Conservation (phyloP, 2,888 invertebrate genomes). For the Dendrolimus pini region DNA sequence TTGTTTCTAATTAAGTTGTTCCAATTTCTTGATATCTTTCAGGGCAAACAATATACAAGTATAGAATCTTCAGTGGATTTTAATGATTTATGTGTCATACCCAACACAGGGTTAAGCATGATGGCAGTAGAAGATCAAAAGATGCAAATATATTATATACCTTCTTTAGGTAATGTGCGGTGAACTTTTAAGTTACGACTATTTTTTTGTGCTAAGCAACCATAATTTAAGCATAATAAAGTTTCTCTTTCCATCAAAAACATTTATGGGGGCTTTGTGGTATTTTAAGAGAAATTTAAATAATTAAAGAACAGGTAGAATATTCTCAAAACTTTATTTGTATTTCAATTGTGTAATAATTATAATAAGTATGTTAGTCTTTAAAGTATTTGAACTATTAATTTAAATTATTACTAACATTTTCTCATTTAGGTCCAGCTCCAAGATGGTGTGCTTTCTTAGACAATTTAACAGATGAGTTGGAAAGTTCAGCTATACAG, state of each 20-base stretch:
- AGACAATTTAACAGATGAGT: conserved; percentile 96
- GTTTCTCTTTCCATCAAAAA: too few relatives aligned
- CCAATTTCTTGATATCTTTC: conserved; percentile 19
- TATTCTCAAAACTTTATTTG: too few relatives aligned
- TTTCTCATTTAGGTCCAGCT: conserved; percentile 83
- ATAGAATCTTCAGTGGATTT: conserved; percentile 92
- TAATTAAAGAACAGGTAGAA: too few relatives aligned
- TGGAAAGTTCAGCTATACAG: conserved; percentile 90
- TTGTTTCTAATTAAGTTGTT: too few relatives aligned
- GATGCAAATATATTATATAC: conserved; percentile 96
- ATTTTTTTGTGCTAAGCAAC: background rate
- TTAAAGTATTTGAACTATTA: too few relatives aligned
- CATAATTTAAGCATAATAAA: background rate
- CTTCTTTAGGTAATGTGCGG: conserved; percentile 81
- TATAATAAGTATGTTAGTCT: background rate
- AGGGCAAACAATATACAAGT: conserved; percentile 96
- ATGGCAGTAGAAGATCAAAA: conserved; percentile 96
- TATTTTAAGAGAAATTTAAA: too few relatives aligned
- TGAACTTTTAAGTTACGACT: too few relatives aligned
- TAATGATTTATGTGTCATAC: conserved; percentile 95
- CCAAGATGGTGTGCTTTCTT: conserved; percentile 98
- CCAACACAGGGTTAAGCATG: conserved; percentile 93
- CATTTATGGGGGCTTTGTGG: too few relatives aligned
- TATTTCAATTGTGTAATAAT: background rate
- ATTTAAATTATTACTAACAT: too few relatives aligned